These are phyloP conservation scores for Congeria kusceri DNA, from an alignment of 2,888 invertebrate species.

Conservation along the genomic window DNA sequence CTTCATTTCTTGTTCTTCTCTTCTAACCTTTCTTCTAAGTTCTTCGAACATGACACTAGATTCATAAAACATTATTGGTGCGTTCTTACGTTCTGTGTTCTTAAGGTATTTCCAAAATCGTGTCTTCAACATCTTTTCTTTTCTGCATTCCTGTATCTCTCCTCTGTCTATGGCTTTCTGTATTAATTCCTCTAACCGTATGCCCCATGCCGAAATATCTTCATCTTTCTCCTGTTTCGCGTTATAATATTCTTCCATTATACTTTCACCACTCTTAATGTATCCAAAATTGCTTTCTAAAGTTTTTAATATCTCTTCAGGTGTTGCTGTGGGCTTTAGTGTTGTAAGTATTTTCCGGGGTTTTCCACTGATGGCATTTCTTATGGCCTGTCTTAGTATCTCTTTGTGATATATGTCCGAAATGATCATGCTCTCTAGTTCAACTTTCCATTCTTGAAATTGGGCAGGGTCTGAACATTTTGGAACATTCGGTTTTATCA, in stretches of 20 bases:
- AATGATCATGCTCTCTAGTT: no score
- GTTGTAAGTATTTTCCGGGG: no score
- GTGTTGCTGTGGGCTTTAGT: no score
- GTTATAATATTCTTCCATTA: conserved; percentile 16
- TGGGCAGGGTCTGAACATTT: no score
- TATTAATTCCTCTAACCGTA: conserved; percentile 12
- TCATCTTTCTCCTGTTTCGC: conserved; percentile 10
- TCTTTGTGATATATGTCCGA: no score
- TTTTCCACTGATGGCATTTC: no score
- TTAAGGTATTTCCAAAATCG: neutral
- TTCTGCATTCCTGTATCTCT: neutral
- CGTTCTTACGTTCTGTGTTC: conserved; percentile 3
- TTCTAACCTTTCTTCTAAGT: conserved; percentile 15
- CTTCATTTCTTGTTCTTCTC: conserved; percentile 14
- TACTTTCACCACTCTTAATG: conserved; percentile 1
- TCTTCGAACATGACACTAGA: neutral
- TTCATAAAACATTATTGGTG: conserved; percentile 11
- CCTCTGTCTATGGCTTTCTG: neutral
- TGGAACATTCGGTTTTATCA: no score
- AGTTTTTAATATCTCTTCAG: neutral
- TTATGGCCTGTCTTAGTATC: no score
- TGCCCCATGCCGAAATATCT: conserved; percentile 16
- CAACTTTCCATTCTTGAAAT: no score
- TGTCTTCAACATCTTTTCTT: conserved; percentile 7
- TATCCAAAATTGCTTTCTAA: neutral